Evolutionary conservation across 2,797 vertebrate genomes (phyloP).

Genomic region (Oreortyx pictus): DNA sequence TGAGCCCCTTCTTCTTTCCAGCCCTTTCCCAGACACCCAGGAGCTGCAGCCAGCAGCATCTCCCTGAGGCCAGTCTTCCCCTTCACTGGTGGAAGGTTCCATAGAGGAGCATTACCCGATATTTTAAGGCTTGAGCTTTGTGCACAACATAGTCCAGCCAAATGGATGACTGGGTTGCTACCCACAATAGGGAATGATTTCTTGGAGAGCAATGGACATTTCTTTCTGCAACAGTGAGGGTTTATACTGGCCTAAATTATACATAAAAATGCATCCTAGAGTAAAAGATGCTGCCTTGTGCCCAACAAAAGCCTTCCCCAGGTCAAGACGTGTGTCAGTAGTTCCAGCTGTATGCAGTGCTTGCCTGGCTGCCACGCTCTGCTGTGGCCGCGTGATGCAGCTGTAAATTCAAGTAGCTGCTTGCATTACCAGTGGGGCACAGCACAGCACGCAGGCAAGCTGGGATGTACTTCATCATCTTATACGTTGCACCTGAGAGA

Average conservation of each 20-base stretch:
- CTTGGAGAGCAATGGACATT: neutral
- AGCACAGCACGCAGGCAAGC: neutral
- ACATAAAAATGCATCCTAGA: neutral
- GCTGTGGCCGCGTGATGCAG: neutral
- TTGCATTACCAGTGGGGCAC: neutral
- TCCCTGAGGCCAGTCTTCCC: neutral
- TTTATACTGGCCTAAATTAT: neutral
- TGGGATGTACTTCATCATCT: neutral
- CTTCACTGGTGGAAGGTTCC: neutral
- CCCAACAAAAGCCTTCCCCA: constrained; percentile 1
- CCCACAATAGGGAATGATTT: neutral
- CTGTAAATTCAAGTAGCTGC: constrained; percentile 14
- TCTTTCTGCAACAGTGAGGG: neutral
- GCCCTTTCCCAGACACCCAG: neutral
- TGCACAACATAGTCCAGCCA: neutral
- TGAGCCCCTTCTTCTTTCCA: neutral
- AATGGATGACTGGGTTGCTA: neutral
- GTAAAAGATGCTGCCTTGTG: neutral
- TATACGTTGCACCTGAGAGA: neutral
- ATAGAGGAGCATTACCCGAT: neutral
- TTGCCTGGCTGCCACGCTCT: neutral
- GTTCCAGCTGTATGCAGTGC: neutral
- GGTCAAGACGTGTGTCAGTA: neutral
- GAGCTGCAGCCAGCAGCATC: neutral
- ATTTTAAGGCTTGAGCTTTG: neutral